These are phyloP conservation scores for Flexamia atlantica DNA, from an alignment of 2,888 invertebrate species.

Conservation along the genomic window DNA sequence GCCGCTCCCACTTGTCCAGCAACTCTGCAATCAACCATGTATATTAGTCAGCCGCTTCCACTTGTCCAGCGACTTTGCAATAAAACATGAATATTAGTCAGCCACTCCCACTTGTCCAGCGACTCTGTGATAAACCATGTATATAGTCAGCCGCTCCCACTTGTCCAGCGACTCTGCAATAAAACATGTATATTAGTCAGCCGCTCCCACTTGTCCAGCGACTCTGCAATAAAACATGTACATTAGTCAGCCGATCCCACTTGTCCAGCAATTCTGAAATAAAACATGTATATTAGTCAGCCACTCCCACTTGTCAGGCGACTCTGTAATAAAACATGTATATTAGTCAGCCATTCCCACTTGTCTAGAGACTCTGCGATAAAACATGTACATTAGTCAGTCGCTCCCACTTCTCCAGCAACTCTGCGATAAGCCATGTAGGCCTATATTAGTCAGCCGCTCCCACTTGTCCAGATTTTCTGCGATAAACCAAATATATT, in stretches of 20 bases:
- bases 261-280: slow-evolving; percentile 96
- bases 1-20: slow-evolving; percentile 98
- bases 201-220: slow-evolving; percentile 99
- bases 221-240: slow-evolving; percentile 88
- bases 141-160: too few relatives aligned
- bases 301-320: slow-evolving; percentile 99
- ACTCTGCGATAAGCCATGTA: too few relatives aligned
- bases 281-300: slow-evolving; percentile 82
- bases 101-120: slow-evolving; percentile 98
- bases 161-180: too few relatives aligned
- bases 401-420: too few relatives aligned
- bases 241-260: slow-evolving; percentile 99
- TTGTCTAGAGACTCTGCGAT: slow-evolving; percentile 96
- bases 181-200: too few relatives aligned
- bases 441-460: too few relatives aligned
- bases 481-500: too few relatives aligned
- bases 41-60: slow-evolving; percentile 99
- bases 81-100: slow-evolving; percentile 81
- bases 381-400: too few relatives aligned
- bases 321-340: slow-evolving; percentile 81
- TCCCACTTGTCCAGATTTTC: slow-evolving; percentile 99
- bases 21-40: slow-evolving; percentile 83
- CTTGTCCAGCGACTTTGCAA: slow-evolving; percentile 97
- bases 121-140: slow-evolving; percentile 82
- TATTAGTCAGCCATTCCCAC: slow-evolving; percentile 99